A percentile compares a stretch with the other conserved stretches of the same genome.
phyloP scores from a whole-genome alignment of 2,113 vertebrate genomes.

The Camelus bactrianus region DNA sequence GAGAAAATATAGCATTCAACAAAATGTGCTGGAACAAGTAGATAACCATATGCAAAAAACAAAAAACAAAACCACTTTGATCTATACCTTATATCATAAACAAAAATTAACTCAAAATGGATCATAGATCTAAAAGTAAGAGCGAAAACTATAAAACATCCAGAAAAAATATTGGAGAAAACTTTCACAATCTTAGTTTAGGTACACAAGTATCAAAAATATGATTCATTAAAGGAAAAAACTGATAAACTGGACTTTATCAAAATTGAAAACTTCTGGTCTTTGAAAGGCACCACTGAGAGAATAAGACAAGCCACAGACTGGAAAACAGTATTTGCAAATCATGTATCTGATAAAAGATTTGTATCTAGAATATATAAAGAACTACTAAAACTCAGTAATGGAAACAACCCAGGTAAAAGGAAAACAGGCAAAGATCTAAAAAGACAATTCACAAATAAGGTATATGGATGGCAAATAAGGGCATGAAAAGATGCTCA shows the following conservation, averaged over 20 bases:
- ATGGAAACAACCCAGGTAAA: background rate
- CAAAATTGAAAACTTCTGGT: background rate
- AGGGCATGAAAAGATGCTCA: background rate
- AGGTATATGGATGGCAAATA: background rate
- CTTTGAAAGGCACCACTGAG: background rate
- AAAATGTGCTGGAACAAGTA: background rate
- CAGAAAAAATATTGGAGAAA: background rate
- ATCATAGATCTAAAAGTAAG: background rate
- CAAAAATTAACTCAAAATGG: background rate
- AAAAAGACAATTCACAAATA: constrained; percentile 24
- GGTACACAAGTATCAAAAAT: background rate
- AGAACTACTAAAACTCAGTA: background rate
- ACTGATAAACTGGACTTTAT: background rate
- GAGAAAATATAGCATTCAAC: background rate
- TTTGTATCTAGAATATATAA: background rate
- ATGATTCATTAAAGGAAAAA: background rate
- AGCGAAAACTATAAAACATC: background rate
- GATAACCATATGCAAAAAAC: background rate
- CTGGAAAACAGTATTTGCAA: background rate
- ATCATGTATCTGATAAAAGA: background rate
- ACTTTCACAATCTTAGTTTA: background rate
- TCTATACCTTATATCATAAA: background rate
- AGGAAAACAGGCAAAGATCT: background rate
- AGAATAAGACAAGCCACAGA: background rate
- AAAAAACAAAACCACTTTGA: background rate